A percentile compares a stretch with the other conserved stretches of the same genome.
phyloP scores from a whole-genome alignment of 2,797 vertebrate species.

The Nothura maculosa region DNA sequence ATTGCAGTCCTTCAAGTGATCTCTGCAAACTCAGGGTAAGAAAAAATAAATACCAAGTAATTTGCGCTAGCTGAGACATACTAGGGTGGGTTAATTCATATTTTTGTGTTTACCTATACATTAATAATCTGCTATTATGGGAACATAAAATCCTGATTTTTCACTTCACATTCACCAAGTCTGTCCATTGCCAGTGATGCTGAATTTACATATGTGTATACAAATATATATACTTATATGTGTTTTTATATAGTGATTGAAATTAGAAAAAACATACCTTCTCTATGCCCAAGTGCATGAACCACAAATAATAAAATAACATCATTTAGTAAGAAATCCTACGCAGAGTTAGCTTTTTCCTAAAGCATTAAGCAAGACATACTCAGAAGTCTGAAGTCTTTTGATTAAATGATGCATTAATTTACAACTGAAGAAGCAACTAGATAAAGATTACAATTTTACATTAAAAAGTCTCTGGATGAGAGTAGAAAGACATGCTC shows the following conservation, averaged over 20 bases:
- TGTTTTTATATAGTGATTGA: background rate
- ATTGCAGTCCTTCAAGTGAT: background rate
- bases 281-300: background rate
- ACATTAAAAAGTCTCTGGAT: background rate
- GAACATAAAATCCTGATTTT: background rate
- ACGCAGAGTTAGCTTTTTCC: background rate
- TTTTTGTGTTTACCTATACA: background rate
- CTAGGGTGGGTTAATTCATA: background rate
- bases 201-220: background rate
- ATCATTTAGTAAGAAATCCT: background rate
- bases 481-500: background rate
- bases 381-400: background rate
- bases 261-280: background rate
- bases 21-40: background rate
- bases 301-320: background rate
- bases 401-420: background rate
- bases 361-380: background rate
- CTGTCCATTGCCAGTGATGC: background rate
- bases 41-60: background rate
- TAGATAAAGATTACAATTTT: background rate
- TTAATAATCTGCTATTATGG: background rate
- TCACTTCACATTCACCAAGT: background rate
- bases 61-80: background rate
- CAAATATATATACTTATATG: no score
- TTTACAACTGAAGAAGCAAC: background rate